Percentiles rank a stretch among this genome's conserved stretches.
phyloP scores from a whole-genome alignment of 2,888 invertebrate genomes.

The Hyppa rectilinea region DNA sequence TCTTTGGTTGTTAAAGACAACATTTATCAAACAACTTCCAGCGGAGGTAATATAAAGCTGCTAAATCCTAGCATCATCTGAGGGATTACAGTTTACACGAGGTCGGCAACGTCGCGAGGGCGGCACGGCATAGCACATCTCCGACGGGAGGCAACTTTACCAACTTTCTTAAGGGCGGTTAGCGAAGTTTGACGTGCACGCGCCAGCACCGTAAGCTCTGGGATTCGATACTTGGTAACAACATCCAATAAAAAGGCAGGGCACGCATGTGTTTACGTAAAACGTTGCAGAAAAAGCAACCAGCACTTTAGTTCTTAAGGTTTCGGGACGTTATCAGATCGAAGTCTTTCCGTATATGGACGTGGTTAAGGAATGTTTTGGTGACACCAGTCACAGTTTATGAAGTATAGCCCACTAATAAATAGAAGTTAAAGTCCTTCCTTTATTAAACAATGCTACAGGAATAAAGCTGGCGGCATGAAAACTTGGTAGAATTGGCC shows the following conservation, averaged over 20 bases:
- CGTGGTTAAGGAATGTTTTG: background rate
- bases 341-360: background rate
- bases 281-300: constrained; percentile 59
- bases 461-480: too few species aligned
- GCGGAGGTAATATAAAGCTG: constrained; percentile 85
- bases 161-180: constrained; percentile 90
- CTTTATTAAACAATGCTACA: too few species aligned
- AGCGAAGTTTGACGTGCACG: constrained; percentile 89
- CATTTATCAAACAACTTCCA: constrained; percentile 84
- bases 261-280: constrained; percentile 72
- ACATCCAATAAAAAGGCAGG: constrained; percentile 81
- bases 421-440: too few species aligned
- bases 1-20: constrained; percentile 70
- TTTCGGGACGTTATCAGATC: background rate
- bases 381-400: background rate
- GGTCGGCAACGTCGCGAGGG: constrained; percentile 80
- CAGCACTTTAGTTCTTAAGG: constrained; percentile 27
- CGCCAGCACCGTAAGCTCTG: constrained; percentile 86
- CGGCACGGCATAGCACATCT: constrained; percentile 83
- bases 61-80: constrained; percentile 88
- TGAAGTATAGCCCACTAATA: too few species aligned
- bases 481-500: background rate
- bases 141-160: constrained; percentile 86
- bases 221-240: constrained; percentile 87
- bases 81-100: constrained; percentile 89